Conservation (phyloP, 1,140 invertebrate genomes). For the Epicauta chinensis region DNA sequence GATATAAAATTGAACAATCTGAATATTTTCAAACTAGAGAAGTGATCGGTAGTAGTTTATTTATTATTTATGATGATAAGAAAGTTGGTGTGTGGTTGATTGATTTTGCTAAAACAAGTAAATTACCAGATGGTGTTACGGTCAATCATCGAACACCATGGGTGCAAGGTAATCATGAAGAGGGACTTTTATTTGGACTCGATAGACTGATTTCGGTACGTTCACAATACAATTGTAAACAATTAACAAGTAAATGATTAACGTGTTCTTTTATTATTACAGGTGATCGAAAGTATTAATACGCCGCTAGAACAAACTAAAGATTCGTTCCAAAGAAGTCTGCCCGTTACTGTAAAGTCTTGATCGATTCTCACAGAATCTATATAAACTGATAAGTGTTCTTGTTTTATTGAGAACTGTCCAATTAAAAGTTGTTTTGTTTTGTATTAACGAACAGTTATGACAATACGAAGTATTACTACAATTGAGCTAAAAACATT, state of each 20-base stretch:
- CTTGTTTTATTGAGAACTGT: no score
- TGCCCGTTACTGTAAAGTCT: conserved; percentile 26
- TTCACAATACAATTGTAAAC: conserved; percentile 7
- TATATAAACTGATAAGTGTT: no score
- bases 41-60: conserved; percentile 90
- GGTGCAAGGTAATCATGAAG: conserved; percentile 89
- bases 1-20: conserved; percentile 73
- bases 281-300: conserved; percentile 28
- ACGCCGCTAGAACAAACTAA: conserved; percentile 16
- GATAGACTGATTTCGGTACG: conserved; percentile 70
- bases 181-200: conserved; percentile 85
- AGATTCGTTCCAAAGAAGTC: conserved; percentile 16
- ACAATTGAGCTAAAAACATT: background rate
- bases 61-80: conserved; percentile 86
- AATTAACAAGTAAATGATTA: no score
- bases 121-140: conserved; percentile 60
- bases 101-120: conserved; percentile 89
- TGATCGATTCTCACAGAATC: conserved; percentile 17
- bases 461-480: conserved; percentile 20
- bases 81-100: conserved; percentile 91
- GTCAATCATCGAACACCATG: conserved; percentile 74
- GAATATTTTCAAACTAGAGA: conserved; percentile 86
- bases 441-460: conserved; percentile 18
- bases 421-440: no score
- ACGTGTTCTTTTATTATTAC: no score